Evolutionary conservation across 2,888 invertebrate species (phyloP).

Genomic region (Thereva unica): DNA sequence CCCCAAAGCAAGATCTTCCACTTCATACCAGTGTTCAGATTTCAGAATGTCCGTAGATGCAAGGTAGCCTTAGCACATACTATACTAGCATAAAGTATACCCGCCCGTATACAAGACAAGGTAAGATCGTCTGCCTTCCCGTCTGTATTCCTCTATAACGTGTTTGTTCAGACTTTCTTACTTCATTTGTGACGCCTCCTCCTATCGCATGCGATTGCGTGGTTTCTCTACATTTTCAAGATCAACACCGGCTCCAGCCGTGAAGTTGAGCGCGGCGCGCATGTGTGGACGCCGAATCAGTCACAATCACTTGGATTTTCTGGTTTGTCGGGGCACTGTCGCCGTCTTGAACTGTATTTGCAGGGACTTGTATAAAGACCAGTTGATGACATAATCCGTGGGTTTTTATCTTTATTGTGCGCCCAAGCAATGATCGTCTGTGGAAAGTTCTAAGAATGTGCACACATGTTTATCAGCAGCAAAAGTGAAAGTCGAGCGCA

Average conservation of each 20-base stretch:
- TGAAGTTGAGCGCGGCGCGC: no score
- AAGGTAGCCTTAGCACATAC: conserved; percentile 9
- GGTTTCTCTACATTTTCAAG: conserved; percentile 38
- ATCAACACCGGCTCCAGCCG: conserved; percentile 25
- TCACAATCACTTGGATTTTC: no score
- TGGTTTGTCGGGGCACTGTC: no score
- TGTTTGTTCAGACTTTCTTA: conserved; percentile 15
- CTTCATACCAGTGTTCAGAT: not conserved
- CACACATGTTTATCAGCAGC: no score
- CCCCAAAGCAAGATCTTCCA: conserved; percentile 38
- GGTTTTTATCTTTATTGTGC: no score
- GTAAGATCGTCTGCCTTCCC: conserved; percentile 35
- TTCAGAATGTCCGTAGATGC: conserved; percentile 28
- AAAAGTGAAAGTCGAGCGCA: no score
- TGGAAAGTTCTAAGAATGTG: no score
- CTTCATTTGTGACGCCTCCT: conserved; percentile 37
- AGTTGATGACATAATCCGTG: no score
- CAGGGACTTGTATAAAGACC: no score
- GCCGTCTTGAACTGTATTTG: no score
- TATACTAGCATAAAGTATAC: not conserved
- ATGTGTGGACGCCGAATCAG: no score
- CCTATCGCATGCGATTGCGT: conserved; percentile 33
- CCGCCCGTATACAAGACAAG: conserved; percentile 9
- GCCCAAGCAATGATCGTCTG: no score
- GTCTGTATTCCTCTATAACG: conserved; percentile 17